A percentile compares a stretch with the other conserved stretches of the same genome.
Conservation (phyloP, 1,140 invertebrate genomes). For the Dufourea novaeangliae region DNA sequence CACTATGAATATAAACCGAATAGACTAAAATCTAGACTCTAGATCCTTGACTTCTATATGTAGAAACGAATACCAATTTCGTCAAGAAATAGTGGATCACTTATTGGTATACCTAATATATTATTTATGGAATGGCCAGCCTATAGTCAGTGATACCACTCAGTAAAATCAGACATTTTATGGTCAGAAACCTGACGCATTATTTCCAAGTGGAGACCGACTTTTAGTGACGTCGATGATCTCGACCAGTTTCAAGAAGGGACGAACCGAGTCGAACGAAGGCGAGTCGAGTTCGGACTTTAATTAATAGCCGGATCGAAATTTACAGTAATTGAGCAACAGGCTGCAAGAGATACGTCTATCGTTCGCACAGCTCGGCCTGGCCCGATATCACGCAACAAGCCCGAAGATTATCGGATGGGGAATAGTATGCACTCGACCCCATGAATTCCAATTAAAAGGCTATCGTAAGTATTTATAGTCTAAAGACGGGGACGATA, state of each 20-base stretch:
- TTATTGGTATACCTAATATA: too few relatives aligned
- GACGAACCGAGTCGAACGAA: background rate
- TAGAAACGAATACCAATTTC: too few relatives aligned
- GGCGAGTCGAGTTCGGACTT: background rate
- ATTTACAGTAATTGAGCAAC: conserved; percentile 35
- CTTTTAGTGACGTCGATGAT: background rate
- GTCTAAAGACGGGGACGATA: conserved; percentile 37
- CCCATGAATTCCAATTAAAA: conserved; percentile 50
- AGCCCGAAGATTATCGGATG: conserved; percentile 33
- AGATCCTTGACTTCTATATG: too few relatives aligned
- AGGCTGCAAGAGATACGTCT: conserved; percentile 23
- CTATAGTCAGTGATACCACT: too few relatives aligned
- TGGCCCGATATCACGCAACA: conserved; percentile 33
- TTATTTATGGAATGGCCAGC: too few relatives aligned
- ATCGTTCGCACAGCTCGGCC: conserved; percentile 17
- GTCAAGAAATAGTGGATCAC: too few relatives aligned
- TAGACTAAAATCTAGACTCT: too few relatives aligned
- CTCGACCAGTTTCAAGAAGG: background rate
- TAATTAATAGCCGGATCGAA: conserved; percentile 14
- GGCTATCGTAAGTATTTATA: conserved; percentile 51
- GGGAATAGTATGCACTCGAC: conserved; percentile 27
- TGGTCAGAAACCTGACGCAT: too few relatives aligned
- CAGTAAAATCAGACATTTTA: too few relatives aligned
- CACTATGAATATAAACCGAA: too few relatives aligned
- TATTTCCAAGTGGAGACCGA: too few relatives aligned